Conservation (phyloP, 2,113 vertebrate genomes). For the Dicrurus megarhynchus region DNA sequence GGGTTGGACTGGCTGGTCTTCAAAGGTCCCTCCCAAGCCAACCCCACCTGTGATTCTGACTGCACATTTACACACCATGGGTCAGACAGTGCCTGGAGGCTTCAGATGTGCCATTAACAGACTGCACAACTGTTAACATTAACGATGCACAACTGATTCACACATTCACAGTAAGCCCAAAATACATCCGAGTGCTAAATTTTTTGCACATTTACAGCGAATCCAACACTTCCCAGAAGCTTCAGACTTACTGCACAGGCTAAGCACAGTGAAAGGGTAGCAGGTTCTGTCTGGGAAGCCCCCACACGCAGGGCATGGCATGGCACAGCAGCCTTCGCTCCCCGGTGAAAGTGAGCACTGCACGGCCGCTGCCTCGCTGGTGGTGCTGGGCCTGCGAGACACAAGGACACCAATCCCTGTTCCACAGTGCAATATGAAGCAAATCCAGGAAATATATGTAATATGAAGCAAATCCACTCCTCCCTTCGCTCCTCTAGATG, state of each 20-base stretch:
- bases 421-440: neutral
- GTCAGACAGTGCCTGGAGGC: neutral
- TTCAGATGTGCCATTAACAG: neutral
- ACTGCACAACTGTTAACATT: neutral
- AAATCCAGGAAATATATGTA: neutral
- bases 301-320: neutral
- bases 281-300: neutral
- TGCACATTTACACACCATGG: neutral
- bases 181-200: neutral
- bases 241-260: neutral
- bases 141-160: neutral
- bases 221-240: neutral
- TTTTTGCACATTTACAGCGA: conserved; percentile 8
- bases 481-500: neutral
- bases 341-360: accelerated
- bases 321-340: neutral
- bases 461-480: neutral
- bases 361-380: accelerated
- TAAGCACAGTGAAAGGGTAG: neutral
- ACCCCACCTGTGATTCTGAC: neutral
- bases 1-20: neutral
- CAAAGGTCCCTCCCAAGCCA: neutral
- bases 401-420: neutral
- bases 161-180: neutral
- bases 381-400: neutral